Conservation (phyloP, 2,113 vertebrate genomes). For the Rostratula benghalensis region DNA sequence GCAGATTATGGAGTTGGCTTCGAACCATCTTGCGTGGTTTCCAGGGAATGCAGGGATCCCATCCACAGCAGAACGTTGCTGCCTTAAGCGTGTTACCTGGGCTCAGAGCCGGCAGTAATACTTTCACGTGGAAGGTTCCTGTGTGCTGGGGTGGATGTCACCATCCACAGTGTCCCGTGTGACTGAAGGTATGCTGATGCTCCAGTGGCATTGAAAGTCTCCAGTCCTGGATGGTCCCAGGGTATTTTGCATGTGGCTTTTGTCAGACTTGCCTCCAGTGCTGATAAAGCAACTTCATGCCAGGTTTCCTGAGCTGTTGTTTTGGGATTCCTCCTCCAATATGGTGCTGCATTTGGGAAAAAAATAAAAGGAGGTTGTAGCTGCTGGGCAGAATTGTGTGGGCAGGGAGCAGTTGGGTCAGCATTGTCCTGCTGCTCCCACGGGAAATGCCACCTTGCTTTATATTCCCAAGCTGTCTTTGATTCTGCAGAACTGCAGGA, state of each 20-base stretch:
- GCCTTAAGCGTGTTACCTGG: fast-evolving
- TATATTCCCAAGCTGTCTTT: not conserved
- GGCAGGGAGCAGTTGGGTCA: fast-evolving
- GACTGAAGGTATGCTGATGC: not conserved
- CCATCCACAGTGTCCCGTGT: fast-evolving
- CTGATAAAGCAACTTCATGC: not conserved
- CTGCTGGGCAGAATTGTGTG: not conserved
- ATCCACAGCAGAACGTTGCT: fast-evolving
- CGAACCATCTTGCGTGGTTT: not conserved
- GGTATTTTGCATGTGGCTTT: not conserved
- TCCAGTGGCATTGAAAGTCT: not conserved
- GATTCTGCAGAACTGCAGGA: too few species aligned
- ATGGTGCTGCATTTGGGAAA: not conserved
- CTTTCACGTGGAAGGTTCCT: fast-evolving
- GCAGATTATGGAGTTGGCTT: not conserved
- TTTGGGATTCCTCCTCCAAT: not conserved
- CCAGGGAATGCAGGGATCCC: not conserved
- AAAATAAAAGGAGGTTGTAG: not conserved
- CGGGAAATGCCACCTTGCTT: not conserved
- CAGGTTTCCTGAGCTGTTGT: not conserved
- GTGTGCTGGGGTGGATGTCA: not conserved
- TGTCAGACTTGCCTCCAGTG: not conserved
- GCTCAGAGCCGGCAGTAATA: not conserved
- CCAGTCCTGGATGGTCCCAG: not conserved
- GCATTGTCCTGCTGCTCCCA: not conserved